A percentile compares a stretch with the other conserved stretches of the same genome.
These are phyloP conservation scores for Labeo calbasu DNA, from an alignment of 2,797 vertebrate species.

Conservation along the genomic window DNA sequence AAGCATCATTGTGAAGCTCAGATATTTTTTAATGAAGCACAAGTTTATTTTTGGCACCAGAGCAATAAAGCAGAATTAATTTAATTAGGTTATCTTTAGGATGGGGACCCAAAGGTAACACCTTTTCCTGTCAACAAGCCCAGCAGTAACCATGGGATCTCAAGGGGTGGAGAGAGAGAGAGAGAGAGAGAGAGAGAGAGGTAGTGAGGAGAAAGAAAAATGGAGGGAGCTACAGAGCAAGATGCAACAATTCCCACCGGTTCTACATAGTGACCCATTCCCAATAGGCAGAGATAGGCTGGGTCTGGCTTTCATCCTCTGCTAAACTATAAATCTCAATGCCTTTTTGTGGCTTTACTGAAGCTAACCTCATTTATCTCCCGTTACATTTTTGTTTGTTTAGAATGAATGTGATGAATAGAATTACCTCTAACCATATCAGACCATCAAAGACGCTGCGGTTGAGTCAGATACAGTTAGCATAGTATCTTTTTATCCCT, in stretches of 20 bases:
- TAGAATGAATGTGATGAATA: conserved; percentile 47
- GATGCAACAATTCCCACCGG: conserved; percentile 31
- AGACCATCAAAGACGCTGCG: conserved; percentile 44
- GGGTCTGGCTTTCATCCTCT: conserved; percentile 30
- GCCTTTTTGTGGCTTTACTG: conserved; percentile 34
- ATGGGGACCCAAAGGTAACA: conserved; percentile 47
- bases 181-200: conserved; percentile 18
- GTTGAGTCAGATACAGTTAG: conserved; percentile 27
- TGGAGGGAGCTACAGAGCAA: conserved; percentile 16
- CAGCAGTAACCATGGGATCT: conserved; percentile 18
- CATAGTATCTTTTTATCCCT: conserved; percentile 18
- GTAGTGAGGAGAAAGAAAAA: conserved; percentile 3
- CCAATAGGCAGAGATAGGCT: conserved; percentile 12
- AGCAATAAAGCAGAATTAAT: conserved; percentile 57
- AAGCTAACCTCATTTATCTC: conserved; percentile 34
- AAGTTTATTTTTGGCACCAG: conserved; percentile 45
- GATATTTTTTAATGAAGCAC: background rate
- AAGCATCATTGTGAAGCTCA: background rate
- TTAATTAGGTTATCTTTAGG: conserved; percentile 58
- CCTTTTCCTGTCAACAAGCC: conserved; percentile 43
- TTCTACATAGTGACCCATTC: conserved; percentile 19
- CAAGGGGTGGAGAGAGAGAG: background rate
- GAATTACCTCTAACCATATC: conserved; percentile 49
- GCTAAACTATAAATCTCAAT: conserved; percentile 39
- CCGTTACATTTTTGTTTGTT: conserved; percentile 44